Conservation (phyloP, 1,140 invertebrate species). For the Gryon sp. region DNA sequence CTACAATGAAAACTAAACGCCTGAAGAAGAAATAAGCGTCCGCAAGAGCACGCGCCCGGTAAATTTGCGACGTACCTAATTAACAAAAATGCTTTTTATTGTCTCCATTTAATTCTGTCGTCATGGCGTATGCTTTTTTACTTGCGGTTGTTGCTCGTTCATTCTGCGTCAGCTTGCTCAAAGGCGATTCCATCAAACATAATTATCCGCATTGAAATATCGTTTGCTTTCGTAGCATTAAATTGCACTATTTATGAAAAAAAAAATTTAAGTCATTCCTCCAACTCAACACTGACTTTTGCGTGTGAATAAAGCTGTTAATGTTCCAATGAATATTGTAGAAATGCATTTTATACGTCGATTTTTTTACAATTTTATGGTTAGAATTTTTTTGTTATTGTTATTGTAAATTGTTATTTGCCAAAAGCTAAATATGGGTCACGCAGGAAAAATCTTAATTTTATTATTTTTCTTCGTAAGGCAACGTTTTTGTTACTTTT, state of each 20-base stretch:
- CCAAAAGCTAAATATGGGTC: too few relatives aligned
- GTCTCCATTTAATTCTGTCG: conserved; percentile 22
- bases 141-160: neutral
- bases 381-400: conserved; percentile 3
- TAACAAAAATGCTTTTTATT: conserved; percentile 57
- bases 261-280: neutral
- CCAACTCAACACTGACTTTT: neutral
- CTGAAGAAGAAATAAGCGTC: conserved; percentile 40
- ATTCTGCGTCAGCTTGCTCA: neutral
- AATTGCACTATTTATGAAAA: conserved; percentile 1
- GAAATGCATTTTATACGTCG: too few relatives aligned
- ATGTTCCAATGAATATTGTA: too few relatives aligned
- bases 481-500: neutral
- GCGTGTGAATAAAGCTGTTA: neutral
- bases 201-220: conserved; percentile 20
- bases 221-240: conserved; percentile 18
- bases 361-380: too few relatives aligned
- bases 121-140: conserved; percentile 2
- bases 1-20: conserved; percentile 48
- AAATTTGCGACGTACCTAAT: conserved; percentile 43
- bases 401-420: neutral
- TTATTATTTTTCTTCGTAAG: neutral
- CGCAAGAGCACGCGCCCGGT: conserved; percentile 18
- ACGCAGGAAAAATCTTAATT: too few relatives aligned
- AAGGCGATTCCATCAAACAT: conserved; percentile 14